A percentile compares a stretch with the other conserved stretches of the same genome.
These are phyloP conservation scores for Frankliniella intonsa DNA, from an alignment of 2,888 invertebrate genomes.

Conservation along the genomic window DNA sequence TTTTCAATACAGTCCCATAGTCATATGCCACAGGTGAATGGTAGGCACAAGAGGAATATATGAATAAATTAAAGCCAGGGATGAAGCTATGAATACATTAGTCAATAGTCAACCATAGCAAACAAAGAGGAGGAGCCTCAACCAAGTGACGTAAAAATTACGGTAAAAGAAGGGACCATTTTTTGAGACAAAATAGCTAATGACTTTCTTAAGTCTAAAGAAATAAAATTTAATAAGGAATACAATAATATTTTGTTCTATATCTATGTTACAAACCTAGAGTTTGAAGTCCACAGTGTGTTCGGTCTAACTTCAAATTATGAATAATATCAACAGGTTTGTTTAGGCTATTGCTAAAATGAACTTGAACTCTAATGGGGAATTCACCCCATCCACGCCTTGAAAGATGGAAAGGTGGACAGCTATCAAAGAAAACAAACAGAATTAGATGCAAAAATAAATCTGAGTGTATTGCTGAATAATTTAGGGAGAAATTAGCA, in stretches of 20 bases:
- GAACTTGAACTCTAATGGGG: constrained; percentile 72
- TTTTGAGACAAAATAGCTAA: too few species aligned
- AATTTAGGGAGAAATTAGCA: constrained; percentile 14
- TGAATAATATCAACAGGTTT: constrained; percentile 76
- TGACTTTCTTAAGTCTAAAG: too few species aligned
- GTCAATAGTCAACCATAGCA: background rate
- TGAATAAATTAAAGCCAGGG: background rate
- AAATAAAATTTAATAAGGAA: too few species aligned
- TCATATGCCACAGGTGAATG: background rate
- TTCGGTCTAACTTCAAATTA: constrained; percentile 72
- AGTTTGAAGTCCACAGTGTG: constrained; percentile 78
- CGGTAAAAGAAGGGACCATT: too few species aligned
- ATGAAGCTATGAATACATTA: constrained; percentile 3
- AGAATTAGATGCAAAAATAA: constrained; percentile 28
- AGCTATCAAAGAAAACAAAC: constrained; percentile 48
- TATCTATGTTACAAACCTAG: constrained; percentile 51
- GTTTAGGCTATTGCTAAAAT: constrained; percentile 67
- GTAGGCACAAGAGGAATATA: background rate
- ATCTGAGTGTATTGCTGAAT: constrained; percentile 30
- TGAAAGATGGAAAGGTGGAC: constrained; percentile 76
- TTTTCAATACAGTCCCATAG: background rate
- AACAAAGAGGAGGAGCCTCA: too few species aligned
- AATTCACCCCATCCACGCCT: constrained; percentile 92
- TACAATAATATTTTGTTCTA: background rate
- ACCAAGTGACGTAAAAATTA: too few species aligned